Percentiles rank a stretch among this genome's conserved stretches.
Evolutionary conservation across 2,888 invertebrate genomes (phyloP).

Genomic region (Branchipolynoe longqiensis): DNA sequence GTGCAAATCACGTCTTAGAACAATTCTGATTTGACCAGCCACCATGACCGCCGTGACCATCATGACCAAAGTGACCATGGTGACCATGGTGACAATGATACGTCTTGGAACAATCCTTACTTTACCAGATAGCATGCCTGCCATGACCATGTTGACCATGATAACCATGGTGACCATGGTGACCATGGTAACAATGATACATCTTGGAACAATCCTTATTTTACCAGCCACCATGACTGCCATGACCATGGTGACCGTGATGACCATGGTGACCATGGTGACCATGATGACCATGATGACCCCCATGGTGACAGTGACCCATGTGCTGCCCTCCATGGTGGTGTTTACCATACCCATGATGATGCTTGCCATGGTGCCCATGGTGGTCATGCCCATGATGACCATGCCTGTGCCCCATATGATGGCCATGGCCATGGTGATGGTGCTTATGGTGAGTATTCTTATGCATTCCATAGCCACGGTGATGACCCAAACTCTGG

Average conservation of each 20-base stretch:
- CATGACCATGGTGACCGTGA: conserved; percentile 24
- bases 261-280: conserved; percentile 26
- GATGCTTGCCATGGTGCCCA: conserved; percentile 12
- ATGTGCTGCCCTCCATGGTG: conserved; percentile 7
- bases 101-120: not conserved
- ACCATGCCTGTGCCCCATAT: not conserved
- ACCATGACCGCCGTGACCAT: no score
- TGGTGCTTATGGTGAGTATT: not conserved
- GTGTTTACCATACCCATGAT: not conserved
- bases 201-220: not conserved
- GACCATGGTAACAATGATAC: not conserved
- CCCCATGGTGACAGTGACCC: conserved; percentile 32
- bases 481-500: not conserved
- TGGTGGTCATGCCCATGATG: conserved; percentile 31
- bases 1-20: no score
- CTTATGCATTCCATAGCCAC: conserved; percentile 18
- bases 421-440: conserved; percentile 26
- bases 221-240: conserved; percentile 1
- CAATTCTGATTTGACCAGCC: no score
- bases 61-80: not conserved
- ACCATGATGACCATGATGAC: conserved; percentile 23
- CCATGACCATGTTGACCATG: conserved; percentile 24
- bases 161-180: conserved; percentile 15
- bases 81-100: not conserved
- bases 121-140: not conserved